phyloP scores from a whole-genome alignment of 1,140 invertebrate species.

The Leptinotarsa texana region DNA sequence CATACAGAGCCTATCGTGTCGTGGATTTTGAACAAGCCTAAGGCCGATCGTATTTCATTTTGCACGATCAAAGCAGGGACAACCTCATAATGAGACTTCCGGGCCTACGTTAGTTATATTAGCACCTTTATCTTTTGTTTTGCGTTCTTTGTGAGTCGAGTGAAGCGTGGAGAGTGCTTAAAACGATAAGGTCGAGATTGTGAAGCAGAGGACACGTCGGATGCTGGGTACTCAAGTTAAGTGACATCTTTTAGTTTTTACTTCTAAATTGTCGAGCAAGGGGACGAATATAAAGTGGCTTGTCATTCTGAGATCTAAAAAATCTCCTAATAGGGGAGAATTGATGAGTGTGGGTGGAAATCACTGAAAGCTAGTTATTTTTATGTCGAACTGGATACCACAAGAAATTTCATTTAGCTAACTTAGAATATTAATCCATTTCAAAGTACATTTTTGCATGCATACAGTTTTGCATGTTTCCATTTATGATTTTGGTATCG shows the following conservation, averaged over 20 bases:
- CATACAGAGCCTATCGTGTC: not conserved
- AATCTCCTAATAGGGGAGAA: not conserved
- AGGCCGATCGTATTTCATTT: not conserved
- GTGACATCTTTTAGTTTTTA: constrained; percentile 29
- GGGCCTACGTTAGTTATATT: constrained; percentile 27
- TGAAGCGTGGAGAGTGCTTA: constrained; percentile 15
- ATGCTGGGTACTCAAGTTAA: constrained; percentile 12
- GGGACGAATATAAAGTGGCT: constrained; percentile 19
- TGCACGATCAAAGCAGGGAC: not conserved
- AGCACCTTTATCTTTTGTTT: constrained; percentile 31
- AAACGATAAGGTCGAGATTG: constrained; percentile 25
- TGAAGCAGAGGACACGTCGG: constrained; percentile 18
- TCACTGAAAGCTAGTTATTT: not conserved
- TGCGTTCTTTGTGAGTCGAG: constrained; percentile 26
- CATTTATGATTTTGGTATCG: no score
- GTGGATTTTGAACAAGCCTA: not conserved
- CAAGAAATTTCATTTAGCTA: no score
- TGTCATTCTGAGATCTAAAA: not conserved
- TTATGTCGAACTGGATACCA: not conserved
- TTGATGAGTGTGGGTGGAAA: not conserved
- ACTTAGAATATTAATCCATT: no score
- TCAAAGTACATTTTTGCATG: no score
- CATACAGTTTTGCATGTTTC: no score
- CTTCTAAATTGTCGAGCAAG: constrained; percentile 12
- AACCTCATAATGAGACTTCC: constrained; percentile 28